Conservation (phyloP, 1,140 invertebrate genomes). For the Neodiprion fabricii region DNA sequence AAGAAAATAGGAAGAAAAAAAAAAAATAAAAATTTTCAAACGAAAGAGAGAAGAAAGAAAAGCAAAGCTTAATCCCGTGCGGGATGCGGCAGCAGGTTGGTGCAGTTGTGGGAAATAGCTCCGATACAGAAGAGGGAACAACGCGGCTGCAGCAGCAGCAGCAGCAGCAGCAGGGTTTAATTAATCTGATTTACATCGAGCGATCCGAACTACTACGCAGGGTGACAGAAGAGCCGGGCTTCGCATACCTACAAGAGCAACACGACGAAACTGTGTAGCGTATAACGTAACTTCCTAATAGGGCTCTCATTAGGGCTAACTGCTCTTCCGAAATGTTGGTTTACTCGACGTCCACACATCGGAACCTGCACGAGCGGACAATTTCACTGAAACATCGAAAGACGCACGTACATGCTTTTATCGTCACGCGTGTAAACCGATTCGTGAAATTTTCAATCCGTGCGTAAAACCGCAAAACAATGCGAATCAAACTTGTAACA, state of each 20-base stretch:
- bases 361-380: background rate
- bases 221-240: constrained; percentile 14
- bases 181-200: constrained; percentile 45
- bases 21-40: background rate
- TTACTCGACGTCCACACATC: background rate
- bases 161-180: constrained; percentile 28
- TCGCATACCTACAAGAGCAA: constrained; percentile 7
- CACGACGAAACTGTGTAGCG: background rate
- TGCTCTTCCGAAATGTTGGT: constrained; percentile 2
- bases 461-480: too few species aligned
- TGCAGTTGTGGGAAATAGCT: too few species aligned
- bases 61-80: constrained; percentile 17
- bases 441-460: too few species aligned
- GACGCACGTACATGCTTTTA: background rate
- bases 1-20: background rate
- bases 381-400: background rate
- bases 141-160: background rate
- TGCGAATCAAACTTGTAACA: too few species aligned
- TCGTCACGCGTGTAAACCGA: background rate
- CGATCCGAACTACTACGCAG: constrained; percentile 32
- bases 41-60: background rate
- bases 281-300: constrained; percentile 43
- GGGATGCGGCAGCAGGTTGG: background rate
- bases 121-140: background rate
- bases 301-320: constrained; percentile 44